These are phyloP conservation scores for Helogale parvula DNA, from an alignment of 2,113 vertebrate species.

Conservation along the genomic window DNA sequence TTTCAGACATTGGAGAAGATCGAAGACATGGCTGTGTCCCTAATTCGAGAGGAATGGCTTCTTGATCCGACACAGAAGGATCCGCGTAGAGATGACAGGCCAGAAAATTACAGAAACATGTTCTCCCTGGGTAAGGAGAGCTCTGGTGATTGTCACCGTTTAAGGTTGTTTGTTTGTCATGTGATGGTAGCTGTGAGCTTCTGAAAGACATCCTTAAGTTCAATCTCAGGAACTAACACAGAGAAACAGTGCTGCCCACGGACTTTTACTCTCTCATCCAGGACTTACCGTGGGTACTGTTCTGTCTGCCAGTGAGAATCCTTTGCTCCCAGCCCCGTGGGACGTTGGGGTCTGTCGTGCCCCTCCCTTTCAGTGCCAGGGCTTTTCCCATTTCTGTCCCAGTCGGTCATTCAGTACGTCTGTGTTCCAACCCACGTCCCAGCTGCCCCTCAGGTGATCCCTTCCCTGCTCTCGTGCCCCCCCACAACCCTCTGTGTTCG, in stretches of 20 bases:
- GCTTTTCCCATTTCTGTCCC: background rate
- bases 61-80: slow-evolving; percentile 73
- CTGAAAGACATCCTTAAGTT: slow-evolving; percentile 30
- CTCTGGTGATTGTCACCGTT: background rate
- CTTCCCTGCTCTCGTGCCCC: background rate
- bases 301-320: background rate
- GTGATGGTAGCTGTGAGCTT: background rate
- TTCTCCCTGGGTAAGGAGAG: slow-evolving; percentile 78
- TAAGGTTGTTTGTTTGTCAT: background rate
- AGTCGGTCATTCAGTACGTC: background rate
- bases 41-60: slow-evolving; percentile 79
- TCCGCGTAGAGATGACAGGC: slow-evolving; percentile 48
- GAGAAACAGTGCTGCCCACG: background rate
- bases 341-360: background rate
- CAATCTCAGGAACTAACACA: background rate
- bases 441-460: background rate
- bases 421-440: background rate
- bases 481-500: background rate
- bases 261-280: background rate
- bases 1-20: slow-evolving; percentile 80
- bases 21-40: slow-evolving; percentile 78
- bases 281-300: background rate
- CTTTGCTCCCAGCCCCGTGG: background rate
- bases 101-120: slow-evolving; percentile 61
- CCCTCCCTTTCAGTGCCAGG: background rate